phyloP scores from a whole-genome alignment of 2,888 invertebrate species.

The Trichogramma evanescens region DNA sequence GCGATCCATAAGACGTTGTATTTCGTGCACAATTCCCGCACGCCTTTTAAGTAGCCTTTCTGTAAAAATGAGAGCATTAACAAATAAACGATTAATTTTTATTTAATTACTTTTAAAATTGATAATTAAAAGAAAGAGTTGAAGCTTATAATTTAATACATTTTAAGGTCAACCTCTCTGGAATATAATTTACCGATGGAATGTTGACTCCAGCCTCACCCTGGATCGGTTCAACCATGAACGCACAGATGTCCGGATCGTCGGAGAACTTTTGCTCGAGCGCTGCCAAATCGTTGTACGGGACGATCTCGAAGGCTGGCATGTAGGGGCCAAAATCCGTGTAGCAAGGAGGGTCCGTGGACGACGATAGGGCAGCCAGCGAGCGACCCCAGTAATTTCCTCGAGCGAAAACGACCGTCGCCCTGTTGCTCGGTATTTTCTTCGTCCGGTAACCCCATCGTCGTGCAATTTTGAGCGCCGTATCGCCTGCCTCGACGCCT shows the following conservation, averaged over 20 bases:
- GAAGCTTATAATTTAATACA: not conserved
- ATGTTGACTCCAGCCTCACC: conserved; percentile 79
- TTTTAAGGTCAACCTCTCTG: not conserved
- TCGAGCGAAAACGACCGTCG: conserved; percentile 66
- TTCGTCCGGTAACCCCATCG: conserved; percentile 78
- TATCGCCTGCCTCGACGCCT: conserved; percentile 77
- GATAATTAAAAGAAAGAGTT: not conserved
- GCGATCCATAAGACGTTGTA: conserved; percentile 77
- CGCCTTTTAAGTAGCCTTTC: conserved; percentile 63
- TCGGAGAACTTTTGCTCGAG: conserved; percentile 54
- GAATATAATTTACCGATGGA: conserved; percentile 47
- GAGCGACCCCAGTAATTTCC: conserved; percentile 83
- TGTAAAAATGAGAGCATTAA: conserved; percentile 26
- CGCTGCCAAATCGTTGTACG: conserved; percentile 65
- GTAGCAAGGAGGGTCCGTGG: conserved; percentile 66
- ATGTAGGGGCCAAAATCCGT: conserved; percentile 71
- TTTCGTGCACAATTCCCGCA: conserved; percentile 66
- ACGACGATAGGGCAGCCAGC: conserved; percentile 70
- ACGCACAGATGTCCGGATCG: conserved; percentile 67
- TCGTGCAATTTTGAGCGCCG: conserved; percentile 70
- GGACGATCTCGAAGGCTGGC: conserved; percentile 68
- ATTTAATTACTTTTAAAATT: not conserved
- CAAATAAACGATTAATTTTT: not conserved
- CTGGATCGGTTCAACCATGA: conserved; percentile 84
- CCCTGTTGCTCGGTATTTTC: conserved; percentile 61